A percentile compares a stretch with the other conserved stretches of the same genome.
These are phyloP conservation scores for Antedon bifida DNA, from an alignment of 35 echinoderm and acorn worm genomes.

Conservation along the genomic window DNA sequence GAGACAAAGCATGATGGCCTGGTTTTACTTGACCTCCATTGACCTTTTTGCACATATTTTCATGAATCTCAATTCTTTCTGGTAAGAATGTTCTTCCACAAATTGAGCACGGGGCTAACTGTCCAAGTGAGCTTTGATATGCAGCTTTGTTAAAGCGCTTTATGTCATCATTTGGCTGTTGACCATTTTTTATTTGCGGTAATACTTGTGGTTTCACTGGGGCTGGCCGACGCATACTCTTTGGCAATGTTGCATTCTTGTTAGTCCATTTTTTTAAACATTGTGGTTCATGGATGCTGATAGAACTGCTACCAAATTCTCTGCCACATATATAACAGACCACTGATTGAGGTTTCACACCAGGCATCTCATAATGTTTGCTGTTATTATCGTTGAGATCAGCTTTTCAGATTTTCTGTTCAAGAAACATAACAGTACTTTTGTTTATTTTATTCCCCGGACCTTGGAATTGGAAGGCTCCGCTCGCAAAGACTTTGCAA, in stretches of 20 bases:
- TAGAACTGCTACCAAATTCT: slow-evolving; percentile 38
- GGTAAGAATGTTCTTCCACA: slow-evolving; percentile 83
- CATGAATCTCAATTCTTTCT: slow-evolving; percentile 65
- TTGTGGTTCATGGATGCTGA: slow-evolving; percentile 36
- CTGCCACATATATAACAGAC: slow-evolving; percentile 59
- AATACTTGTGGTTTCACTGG: slow-evolving; percentile 35
- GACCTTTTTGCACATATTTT: slow-evolving; percentile 29
- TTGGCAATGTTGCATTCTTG: slow-evolving; percentile 28
- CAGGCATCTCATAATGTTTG: slow-evolving; percentile 17
- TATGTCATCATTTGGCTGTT: slow-evolving; percentile 8
- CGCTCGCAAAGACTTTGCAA: too few relatives aligned
- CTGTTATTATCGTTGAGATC: too few relatives aligned
- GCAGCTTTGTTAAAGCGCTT: slow-evolving; percentile 38
- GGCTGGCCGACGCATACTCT: slow-evolving; percentile 5
- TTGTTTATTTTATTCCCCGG: too few relatives aligned
- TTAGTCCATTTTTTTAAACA: slow-evolving; percentile 44
- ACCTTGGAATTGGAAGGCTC: too few relatives aligned
- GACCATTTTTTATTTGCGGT: slow-evolving; percentile 9
- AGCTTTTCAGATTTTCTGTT: too few relatives aligned
- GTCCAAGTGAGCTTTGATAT: slow-evolving; percentile 26
- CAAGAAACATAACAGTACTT: too few relatives aligned
- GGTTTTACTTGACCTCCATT: not conserved
- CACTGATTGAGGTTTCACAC: slow-evolving; percentile 8
- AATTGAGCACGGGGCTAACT: slow-evolving; percentile 63
- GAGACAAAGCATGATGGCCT: not conserved